Base-by-base conservation (phyloP, 2,113 vertebrate genomes). In the Australoheros scitulus region DNA sequence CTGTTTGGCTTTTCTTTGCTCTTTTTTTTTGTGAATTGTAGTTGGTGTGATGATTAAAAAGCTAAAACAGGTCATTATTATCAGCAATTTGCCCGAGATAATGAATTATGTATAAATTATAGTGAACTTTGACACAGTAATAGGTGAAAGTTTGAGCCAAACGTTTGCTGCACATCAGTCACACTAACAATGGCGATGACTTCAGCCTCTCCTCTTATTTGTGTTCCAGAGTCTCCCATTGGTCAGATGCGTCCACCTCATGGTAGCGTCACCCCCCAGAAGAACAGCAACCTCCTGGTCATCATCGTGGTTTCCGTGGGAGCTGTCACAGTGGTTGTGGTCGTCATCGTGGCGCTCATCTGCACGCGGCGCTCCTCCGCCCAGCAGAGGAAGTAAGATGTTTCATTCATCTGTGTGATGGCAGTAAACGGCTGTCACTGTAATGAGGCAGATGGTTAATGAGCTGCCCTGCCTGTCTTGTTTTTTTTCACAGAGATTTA, bases 201-300 rank as follows among this genome's bases (percentile, higher is more conserved):
- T 5, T 18, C 7, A 7, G 2, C 6, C 36, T 58, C 18, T 41
- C 8, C 34, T 56, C 9, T 26, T 57, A 0, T 56, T 0, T 84
- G 0, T 85, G 3, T 89, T 94, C 18, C 93, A 99, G 98, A 98
- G 74, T 96, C 97, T 50, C 98, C 98, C 4, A 96, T 98, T 4
- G 97, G 97, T 57, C 97, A 99, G 92, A 98, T 99, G 96, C 97
- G 96, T 13, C 97, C 98, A 0, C 97, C 98, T 0, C 97, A 99
- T 0, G 97, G 98, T 93, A 97, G 96, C 1, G 96, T 95, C 61
- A 98, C 97, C 0, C 97, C 98, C 4, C 98, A 98, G 90, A 97
- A 96, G 93, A 97, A 96, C 92, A 96, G 97, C 86, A 98, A 97
- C 91, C 96, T 99, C 47, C 95, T 99, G n/a, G 96, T 99, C 43